Evolutionary conservation across 2,113 vertebrate genomes (phyloP).

Genomic region (Phrynosoma blainvillii): DNA sequence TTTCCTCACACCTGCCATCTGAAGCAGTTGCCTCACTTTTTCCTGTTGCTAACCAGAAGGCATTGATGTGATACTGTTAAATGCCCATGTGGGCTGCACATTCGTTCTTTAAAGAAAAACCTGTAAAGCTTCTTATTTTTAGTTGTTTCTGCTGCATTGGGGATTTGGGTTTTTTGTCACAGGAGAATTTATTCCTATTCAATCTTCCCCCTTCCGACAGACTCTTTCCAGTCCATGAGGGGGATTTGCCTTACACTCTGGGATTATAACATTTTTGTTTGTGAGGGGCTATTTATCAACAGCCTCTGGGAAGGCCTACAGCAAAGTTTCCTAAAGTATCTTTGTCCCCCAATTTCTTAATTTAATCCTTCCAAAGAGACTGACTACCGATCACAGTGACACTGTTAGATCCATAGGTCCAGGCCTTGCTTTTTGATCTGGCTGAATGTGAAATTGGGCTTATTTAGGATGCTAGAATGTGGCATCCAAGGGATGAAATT

Average conservation of each 20-base stretch:
- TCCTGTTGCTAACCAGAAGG: not conserved
- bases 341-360: not conserved
- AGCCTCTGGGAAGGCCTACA: not conserved
- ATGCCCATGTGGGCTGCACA: not conserved
- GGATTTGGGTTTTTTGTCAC: not conserved
- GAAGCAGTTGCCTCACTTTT: not conserved
- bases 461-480: not conserved
- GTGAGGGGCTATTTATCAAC: not conserved
- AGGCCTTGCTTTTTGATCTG: not conserved
- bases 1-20: not conserved
- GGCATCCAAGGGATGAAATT: not conserved
- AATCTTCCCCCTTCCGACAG: not conserved
- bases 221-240: not conserved
- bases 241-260: not conserved
- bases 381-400: too few relatives aligned
- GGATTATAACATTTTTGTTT: slow-evolving; percentile 4
- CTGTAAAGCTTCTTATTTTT: not conserved
- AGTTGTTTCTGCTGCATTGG: not conserved
- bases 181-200: not conserved
- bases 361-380: not conserved
- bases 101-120: not conserved
- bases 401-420: not conserved
- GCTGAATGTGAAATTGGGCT: not conserved
- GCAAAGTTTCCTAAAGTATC: not conserved
- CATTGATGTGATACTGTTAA: not conserved